Evolutionary conservation across 2,797 vertebrate genomes (phyloP), one percentile per base, ranked within the genome.

Genomic region (Eidolon dupreanum): DNA sequence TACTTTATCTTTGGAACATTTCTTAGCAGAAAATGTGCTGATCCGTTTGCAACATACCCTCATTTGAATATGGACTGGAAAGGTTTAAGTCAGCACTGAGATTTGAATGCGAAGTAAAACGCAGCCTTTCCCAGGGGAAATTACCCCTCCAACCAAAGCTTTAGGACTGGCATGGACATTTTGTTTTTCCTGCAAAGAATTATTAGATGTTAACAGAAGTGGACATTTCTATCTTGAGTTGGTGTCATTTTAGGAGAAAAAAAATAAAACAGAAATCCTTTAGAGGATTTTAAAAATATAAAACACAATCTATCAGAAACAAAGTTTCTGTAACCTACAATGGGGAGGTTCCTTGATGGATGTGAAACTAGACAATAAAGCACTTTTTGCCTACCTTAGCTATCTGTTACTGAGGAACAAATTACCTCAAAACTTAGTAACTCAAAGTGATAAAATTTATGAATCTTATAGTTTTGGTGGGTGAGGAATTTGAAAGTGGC

Each of bases 11-110:
- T 74, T 93, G 49, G 55, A 95, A 46, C 36, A 68, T 86, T 88
- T 91, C 82, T 96, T 28, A 46, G 83, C 12, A 96, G 89, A 89
- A 83, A 95, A 91, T 74, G 33, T 75, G n/a, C 78, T 85, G 36
- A 63, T 43, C 89, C 46, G 9, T 20, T 51, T 57, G 33, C 36
- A 83, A 36, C 41, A 66, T 8, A 33, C 49, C 22, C 19, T 6
- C 12, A 71, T 95, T 31, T 71, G 9, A 84, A 61, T 26, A 61
- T 20, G 12, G 19, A 38, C 7, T 66, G 2, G 59, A 43, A 78
- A 86, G 49, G 28, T 93, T 77, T 43, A 38, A 79, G 41, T 75
- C 36, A 33, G 33, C 49, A 75, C 65, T 92, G 70, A 93, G 36
- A 74, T 38, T 41, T 78, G 49, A 91, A 83, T 79, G 36, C 49